These are phyloP conservation scores for Eulemur rufifrons DNA, from an alignment of 2,113 vertebrate genomes.

Conservation along the genomic window DNA sequence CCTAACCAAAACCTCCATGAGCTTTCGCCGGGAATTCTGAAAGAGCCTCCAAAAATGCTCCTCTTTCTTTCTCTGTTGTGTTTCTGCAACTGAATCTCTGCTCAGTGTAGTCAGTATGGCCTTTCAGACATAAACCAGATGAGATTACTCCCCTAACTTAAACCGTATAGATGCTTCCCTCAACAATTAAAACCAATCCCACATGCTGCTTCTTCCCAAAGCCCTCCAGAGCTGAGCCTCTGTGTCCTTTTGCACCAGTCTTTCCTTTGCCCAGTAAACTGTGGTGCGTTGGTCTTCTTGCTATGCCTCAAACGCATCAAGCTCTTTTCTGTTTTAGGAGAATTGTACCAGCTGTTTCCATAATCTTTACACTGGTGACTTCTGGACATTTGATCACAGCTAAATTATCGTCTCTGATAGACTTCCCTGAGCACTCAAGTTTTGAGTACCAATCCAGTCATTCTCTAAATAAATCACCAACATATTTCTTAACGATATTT, in stretches of 20 bases:
- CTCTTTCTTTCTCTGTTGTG: not conserved
- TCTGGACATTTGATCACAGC: not conserved
- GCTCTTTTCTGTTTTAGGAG: not conserved
- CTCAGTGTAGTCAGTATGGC: not conserved
- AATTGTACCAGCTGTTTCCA: not conserved
- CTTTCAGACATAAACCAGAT: not conserved
- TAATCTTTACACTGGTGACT: not conserved
- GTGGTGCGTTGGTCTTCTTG: accelerated
- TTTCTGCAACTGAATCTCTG: not conserved
- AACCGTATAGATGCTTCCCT: not conserved
- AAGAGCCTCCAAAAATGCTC: not conserved
- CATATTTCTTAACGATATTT: not conserved
- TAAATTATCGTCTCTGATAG: not conserved
- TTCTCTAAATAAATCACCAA: not conserved
- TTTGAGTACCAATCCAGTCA: not conserved
- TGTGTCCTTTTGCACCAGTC: accelerated
- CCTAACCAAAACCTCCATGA: not conserved
- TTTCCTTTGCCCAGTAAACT: too few species aligned
- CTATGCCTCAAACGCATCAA: not conserved
- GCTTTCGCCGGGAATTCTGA: not conserved
- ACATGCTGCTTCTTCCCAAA: not conserved
- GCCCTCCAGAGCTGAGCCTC: accelerated
- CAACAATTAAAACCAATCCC: not conserved
- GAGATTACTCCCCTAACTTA: not conserved
- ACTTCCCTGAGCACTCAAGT: not conserved